phyloP scores from a whole-genome alignment of 2,888 invertebrate genomes.

The Acrocyrtus sp. region DNA sequence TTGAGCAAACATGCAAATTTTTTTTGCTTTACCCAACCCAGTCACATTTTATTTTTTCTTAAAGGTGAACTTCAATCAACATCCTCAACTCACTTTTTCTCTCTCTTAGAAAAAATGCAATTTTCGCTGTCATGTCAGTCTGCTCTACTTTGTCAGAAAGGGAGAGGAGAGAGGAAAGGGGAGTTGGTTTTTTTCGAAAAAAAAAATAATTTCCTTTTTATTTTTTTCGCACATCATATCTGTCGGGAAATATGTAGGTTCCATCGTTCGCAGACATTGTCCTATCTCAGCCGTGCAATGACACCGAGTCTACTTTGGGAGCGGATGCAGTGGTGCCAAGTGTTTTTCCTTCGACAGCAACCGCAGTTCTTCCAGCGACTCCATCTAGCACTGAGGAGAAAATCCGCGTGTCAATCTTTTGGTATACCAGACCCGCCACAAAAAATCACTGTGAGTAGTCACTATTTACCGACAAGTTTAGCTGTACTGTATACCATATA shows the following conservation, averaged over 20 bases:
- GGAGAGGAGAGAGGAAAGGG: background rate
- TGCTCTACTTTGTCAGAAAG: background rate
- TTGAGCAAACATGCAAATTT: no score
- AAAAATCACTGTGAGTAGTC: slow-evolving; percentile 70
- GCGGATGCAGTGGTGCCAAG: slow-evolving; percentile 34
- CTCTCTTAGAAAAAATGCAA: no score
- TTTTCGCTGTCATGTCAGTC: background rate
- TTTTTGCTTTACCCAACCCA: no score
- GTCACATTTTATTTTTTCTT: no score
- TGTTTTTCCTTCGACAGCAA: slow-evolving; percentile 29
- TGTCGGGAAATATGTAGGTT: slow-evolving; percentile 22
- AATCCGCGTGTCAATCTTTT: slow-evolving; percentile 72
- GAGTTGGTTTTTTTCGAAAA: background rate
- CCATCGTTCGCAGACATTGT: slow-evolving; percentile 27
- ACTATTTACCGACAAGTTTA: slow-evolving; percentile 20
- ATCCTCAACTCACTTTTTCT: no score
- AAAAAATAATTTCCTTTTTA: no score
- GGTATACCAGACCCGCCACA: slow-evolving; percentile 71
- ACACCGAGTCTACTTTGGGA: slow-evolving; percentile 38
- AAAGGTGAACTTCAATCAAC: background rate
- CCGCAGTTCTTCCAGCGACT: slow-evolving; percentile 24
- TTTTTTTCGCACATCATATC: background rate
- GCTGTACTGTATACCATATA: no score
- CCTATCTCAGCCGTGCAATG: slow-evolving; percentile 57
- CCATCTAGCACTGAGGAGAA: slow-evolving; percentile 69